Percentiles rank a stretch among this genome's conserved stretches.
Evolutionary conservation across 1,140 invertebrate species (phyloP).

Genomic region (Dinothrombium tinctorium): DNA sequence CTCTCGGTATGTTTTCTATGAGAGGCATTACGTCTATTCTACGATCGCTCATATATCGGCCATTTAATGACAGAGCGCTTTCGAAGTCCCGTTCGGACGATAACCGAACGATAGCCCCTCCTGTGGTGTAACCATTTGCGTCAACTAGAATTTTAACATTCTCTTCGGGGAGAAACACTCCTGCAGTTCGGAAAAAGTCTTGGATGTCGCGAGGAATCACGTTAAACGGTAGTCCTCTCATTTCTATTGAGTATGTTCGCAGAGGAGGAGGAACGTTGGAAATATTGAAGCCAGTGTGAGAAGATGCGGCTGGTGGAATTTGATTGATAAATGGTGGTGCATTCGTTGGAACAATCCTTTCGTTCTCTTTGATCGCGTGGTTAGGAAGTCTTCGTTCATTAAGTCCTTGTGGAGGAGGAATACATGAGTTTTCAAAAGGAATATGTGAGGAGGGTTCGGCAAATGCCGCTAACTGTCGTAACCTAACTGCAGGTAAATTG

Average conservation of each 20-base stretch:
- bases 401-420: no score
- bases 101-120: slow-evolving; percentile 55
- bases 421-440: no score
- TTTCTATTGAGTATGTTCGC: slow-evolving; percentile 26
- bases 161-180: slow-evolving; percentile 47
- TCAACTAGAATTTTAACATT: slow-evolving; percentile 65
- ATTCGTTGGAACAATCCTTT: no score
- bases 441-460: no score
- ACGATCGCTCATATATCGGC: slow-evolving; percentile 17
- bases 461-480: no score
- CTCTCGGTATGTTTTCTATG: not conserved
- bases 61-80: slow-evolving; percentile 36
- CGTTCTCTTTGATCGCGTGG: no score
- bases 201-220: slow-evolving; percentile 43
- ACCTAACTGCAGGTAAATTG: no score
- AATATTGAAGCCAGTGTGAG: not conserved
- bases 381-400: no score
- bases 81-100: slow-evolving; percentile 33
- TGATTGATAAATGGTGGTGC: not conserved
- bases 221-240: slow-evolving; percentile 27
- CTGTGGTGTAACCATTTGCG: slow-evolving; percentile 44
- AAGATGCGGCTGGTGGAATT: not conserved
- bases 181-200: slow-evolving; percentile 40
- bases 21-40: slow-evolving; percentile 16
- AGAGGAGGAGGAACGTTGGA: not conserved